Evolutionary conservation across 1,140 invertebrate genomes (phyloP), one percentile per base, ranked within the genome.

Genomic region (Himalopsyche phryganea): DNA sequence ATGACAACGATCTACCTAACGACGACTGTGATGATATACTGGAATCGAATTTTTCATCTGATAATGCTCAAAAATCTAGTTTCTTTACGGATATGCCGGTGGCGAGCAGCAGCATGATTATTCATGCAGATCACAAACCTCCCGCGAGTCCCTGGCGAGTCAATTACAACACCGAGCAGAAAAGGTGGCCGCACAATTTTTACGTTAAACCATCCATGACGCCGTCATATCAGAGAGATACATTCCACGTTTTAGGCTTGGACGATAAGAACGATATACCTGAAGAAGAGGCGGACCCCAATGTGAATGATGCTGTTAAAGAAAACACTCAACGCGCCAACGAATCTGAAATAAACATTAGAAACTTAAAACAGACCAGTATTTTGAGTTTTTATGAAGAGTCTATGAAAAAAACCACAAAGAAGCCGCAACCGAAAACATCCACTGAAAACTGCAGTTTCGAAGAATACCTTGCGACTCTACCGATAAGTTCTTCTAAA

Each of bases 141-240:
- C 17, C 40, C n/a, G 44, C 52, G 0, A 64, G 62, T 44, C 62
- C 62, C 0, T 64, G 62, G 62, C 51, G 62, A 35, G 42, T 64
- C 17, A 45, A 64, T 20, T 57, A 53, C 17, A 23, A 60, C 41
- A 47, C 46, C 9, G 62, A 60, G 42, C 33, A 52, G 19, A 64
- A 55, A 40, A 60, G 57, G 40, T 64, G 62, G 62, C 47, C 56
- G 1, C 52, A 55, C 45, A 64, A 64, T 18, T 64, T 60, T 32
- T 54, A 52, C 40, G 62, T 64, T 11, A 64, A 64, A 45, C 18
- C 62, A 4, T 60, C 62, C 23, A 64, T 64, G 62, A 64, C 58
- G 13, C 62, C 62, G 0, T 56, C 62, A 5, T 64, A 64, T 23
- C 53, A 64, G 50, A 57, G 54, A 48, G 62, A 60, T 42, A 60